phyloP scores from a whole-genome alignment of 2,113 vertebrate species.

The Prunella himalayana region DNA sequence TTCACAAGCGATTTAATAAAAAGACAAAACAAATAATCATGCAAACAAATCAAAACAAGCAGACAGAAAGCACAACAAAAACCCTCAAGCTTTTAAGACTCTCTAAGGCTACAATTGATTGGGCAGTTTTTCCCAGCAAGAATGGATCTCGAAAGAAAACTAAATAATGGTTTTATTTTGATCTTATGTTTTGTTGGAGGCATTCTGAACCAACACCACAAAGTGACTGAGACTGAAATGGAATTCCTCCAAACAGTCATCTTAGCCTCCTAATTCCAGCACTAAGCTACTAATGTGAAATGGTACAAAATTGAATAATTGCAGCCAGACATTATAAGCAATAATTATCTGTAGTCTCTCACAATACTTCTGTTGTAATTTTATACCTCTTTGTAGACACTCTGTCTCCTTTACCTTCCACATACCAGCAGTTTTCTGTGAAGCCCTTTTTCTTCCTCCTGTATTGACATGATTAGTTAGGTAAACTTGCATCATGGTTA shows the following conservation, averaged over 20 bases:
- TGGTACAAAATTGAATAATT: neutral
- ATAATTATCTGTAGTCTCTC: constrained; percentile 18
- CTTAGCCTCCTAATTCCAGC: neutral
- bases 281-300: neutral
- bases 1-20: neutral
- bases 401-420: neutral
- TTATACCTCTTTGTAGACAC: neutral
- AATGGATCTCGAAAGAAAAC: neutral
- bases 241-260: neutral
- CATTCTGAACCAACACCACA: neutral
- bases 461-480: neutral
- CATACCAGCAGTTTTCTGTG: neutral
- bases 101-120: neutral
- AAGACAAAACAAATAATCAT: neutral
- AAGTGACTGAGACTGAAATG: neutral
- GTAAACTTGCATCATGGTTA: neutral
- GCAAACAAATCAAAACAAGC: neutral
- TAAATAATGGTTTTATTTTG: neutral
- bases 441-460: neutral
- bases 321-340: neutral
- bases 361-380: constrained; percentile 8
- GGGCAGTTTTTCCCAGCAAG: neutral
- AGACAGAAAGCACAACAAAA: neutral
- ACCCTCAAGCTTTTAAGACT: neutral
- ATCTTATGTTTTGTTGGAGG: neutral